Conservation (phyloP, 2,113 vertebrate genomes). For the Bufo bufo region DNA sequence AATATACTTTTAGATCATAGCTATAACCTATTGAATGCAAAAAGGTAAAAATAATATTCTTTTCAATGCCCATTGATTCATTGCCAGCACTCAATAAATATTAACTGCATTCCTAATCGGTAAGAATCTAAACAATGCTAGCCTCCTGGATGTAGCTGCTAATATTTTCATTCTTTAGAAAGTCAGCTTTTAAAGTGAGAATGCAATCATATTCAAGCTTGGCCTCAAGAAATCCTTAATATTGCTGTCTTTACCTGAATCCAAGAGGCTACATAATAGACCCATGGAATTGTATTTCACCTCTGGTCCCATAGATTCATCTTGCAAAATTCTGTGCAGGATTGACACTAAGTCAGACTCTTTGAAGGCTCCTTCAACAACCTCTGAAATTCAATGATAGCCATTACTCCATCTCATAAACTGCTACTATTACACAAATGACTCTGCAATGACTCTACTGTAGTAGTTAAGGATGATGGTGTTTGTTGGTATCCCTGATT, state of each 20-base stretch:
- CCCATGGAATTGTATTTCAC: constrained; percentile 84
- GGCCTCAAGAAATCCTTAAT: neutral
- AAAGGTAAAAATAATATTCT: too few relatives aligned
- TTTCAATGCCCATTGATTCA: too few relatives aligned
- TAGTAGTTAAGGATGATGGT: neutral
- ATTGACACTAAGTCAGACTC: constrained; percentile 75
- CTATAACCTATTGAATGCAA: too few relatives aligned
- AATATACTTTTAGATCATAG: too few relatives aligned
- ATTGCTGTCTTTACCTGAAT: constrained; percentile 72
- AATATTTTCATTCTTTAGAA: neutral
- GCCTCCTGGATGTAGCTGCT: neutral
- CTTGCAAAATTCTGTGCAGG: constrained; percentile 79
- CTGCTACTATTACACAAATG: neutral
- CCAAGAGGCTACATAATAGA: constrained; percentile 82
- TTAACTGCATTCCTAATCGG: too few relatives aligned
- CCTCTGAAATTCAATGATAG: constrained; percentile 69
- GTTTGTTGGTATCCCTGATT: neutral
- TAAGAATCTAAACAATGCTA: neutral
- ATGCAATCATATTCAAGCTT: too few relatives aligned
- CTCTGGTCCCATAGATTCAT: constrained; percentile 78
- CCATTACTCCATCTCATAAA: neutral
- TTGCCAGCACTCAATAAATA: too few relatives aligned
- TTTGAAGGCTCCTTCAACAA: constrained; percentile 73
- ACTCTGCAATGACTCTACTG: neutral
- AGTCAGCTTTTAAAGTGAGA: too few relatives aligned